A percentile compares a stretch with the other conserved stretches of the same genome.
These are phyloP conservation scores for Listronotus oregonensis DNA, from an alignment of 1,140 invertebrate genomes.

Conservation along the genomic window DNA sequence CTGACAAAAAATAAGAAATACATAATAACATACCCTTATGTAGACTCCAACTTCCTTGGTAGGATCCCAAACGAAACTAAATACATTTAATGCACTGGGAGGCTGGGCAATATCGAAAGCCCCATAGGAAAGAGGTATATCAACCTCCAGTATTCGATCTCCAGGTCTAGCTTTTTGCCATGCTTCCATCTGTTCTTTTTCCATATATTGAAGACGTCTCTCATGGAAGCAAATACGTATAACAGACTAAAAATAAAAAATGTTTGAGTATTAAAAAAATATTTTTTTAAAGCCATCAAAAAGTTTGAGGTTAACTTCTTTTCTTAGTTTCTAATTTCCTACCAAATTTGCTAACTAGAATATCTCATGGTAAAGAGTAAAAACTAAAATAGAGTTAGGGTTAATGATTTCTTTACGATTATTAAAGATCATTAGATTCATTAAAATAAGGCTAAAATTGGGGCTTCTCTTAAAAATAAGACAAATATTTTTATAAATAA, in stretches of 20 bases:
- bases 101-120: slow-evolving; percentile 82
- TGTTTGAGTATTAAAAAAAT: background rate
- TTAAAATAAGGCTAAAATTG: too few relatives aligned
- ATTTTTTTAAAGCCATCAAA: background rate
- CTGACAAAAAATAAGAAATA: too few relatives aligned
- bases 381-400: too few relatives aligned
- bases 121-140: slow-evolving; percentile 92
- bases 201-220: slow-evolving; percentile 92
- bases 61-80: slow-evolving; percentile 94
- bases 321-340: too few relatives aligned
- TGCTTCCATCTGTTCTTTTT: slow-evolving; percentile 87
- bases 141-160: slow-evolving; percentile 90
- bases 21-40: slow-evolving; percentile 72
- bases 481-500: too few relatives aligned
- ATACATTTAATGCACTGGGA: slow-evolving; percentile 73
- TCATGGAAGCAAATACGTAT: slow-evolving; percentile 95
- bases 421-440: too few relatives aligned
- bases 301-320: too few relatives aligned
- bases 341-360: too few relatives aligned
- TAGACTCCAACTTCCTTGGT: slow-evolving; percentile 94
- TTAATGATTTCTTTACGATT: too few relatives aligned
- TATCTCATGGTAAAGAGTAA: too few relatives aligned
- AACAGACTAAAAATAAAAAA: slow-evolving; percentile 63
- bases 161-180: slow-evolving; percentile 88
- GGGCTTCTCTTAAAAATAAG: too few relatives aligned